phyloP scores from a whole-genome alignment of 2,113 vertebrate genomes.

The Electrona antarctica region DNA sequence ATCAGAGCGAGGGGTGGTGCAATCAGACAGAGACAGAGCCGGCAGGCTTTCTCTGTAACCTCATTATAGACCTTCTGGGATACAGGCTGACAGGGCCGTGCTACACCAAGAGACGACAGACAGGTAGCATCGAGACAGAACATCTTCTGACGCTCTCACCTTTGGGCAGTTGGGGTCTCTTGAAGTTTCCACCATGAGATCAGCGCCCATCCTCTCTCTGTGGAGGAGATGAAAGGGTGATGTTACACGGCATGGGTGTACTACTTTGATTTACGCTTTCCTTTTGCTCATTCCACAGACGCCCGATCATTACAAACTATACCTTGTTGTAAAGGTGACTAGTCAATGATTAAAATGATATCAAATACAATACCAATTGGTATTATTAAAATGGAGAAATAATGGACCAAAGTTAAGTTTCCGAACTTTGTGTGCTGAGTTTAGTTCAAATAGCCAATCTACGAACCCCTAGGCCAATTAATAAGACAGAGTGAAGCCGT shows the following conservation, averaged over 20 bases:
- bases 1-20: not conserved
- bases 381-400: too few species aligned
- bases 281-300: not conserved
- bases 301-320: too few species aligned
- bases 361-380: too few species aligned
- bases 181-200: slow-evolving; percentile 92
- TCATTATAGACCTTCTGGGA: slow-evolving; percentile 18
- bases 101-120: slow-evolving; percentile 8
- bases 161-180: slow-evolving; percentile 91
- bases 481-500: too few species aligned
- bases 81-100: not conserved
- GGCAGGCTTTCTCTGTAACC: slow-evolving; percentile 21
- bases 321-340: too few species aligned
- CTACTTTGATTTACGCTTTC: not conserved
- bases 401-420: too few species aligned
- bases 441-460: too few species aligned
- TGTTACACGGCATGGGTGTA: slow-evolving; percentile 9
- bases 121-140: slow-evolving; percentile 8
- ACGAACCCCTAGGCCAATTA: too few species aligned
- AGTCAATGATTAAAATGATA: too few species aligned
- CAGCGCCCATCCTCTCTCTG: slow-evolving; percentile 94
- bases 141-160: slow-evolving; percentile 78
- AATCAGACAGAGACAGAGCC: slow-evolving; percentile 11
- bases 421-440: too few species aligned
- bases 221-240: slow-evolving; percentile 36